Percentiles rank a stretch among this genome's conserved stretches.
These are phyloP conservation scores for Temnopleurus reevesii DNA, from an alignment of 53 echinoderm and acorn worm genomes.

Conservation along the genomic window DNA sequence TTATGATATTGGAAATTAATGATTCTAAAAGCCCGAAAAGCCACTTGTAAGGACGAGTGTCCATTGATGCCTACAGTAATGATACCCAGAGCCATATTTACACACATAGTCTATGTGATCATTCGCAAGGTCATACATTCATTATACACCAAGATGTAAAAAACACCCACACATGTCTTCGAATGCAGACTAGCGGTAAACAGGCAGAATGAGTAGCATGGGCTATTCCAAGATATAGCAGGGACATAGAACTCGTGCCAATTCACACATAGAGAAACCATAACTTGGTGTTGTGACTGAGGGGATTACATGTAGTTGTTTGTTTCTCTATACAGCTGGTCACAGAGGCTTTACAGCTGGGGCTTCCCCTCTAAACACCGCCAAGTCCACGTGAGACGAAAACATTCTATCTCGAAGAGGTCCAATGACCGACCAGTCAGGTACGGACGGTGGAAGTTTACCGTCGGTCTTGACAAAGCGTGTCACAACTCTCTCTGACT, in stretches of 20 bases:
- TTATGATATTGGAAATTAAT: no score
- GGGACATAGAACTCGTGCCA: neutral
- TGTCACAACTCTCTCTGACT: neutral
- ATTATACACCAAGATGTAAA: no score
- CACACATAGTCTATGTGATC: neutral
- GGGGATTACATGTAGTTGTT: conserved; percentile 40
- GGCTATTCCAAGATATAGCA: neutral
- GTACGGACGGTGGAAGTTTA: neutral
- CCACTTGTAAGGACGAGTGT: no score
- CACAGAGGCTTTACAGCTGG: conserved; percentile 34
- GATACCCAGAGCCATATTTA: neutral
- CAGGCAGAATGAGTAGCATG: neutral
- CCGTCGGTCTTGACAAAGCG: neutral
- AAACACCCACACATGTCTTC: no score
- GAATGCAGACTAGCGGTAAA: no score
- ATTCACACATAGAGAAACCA: neutral
- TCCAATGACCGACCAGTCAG: neutral
- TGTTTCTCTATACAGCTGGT: conserved; percentile 35
- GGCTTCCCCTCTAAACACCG: conserved; percentile 39
- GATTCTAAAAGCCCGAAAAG: no score
- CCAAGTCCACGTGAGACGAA: conserved; percentile 31
- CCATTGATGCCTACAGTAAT: no score
- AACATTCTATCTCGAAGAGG: neutral
- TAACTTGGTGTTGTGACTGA: conserved; percentile 23
- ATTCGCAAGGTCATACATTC: no score